phyloP scores from a whole-genome alignment of 2,113 vertebrate species.

The Desmodus rotundus region DNA sequence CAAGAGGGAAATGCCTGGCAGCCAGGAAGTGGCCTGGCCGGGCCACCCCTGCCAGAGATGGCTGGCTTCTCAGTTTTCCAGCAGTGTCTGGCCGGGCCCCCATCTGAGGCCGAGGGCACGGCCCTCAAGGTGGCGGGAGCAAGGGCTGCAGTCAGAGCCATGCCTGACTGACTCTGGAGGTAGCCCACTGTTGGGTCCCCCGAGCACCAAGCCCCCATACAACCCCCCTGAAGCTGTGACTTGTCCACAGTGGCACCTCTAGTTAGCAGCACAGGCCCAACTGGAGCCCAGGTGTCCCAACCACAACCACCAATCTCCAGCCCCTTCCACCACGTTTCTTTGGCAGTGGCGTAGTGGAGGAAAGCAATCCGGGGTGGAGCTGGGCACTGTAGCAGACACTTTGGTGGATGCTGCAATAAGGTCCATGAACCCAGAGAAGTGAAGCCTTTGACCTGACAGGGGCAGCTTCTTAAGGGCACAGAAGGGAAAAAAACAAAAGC shows the following conservation, averaged over 20 bases:
- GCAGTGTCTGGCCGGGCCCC: background rate
- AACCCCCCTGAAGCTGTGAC: background rate
- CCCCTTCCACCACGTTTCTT: background rate
- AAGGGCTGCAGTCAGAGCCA: background rate
- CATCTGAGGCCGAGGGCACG: background rate
- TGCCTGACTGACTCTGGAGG: background rate
- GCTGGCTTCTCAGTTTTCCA: background rate
- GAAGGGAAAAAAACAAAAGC: slow-evolving; percentile 58
- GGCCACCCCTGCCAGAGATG: background rate
- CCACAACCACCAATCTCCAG: background rate
- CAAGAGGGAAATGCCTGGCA: background rate
- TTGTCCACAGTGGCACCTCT: background rate
- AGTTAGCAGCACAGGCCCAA: background rate
- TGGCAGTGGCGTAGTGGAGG: background rate
- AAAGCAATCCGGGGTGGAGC: background rate
- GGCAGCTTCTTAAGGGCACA: slow-evolving; percentile 9
- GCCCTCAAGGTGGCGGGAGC: background rate
- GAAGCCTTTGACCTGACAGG: background rate
- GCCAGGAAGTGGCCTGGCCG: background rate
- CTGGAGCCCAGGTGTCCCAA: background rate
- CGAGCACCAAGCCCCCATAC: background rate
- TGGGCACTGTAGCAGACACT: background rate
- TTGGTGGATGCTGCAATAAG: background rate
- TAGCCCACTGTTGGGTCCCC: background rate
- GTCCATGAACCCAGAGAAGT: background rate